Percentiles rank a stretch among this genome's conserved stretches.
Evolutionary conservation across 2,113 vertebrate genomes (phyloP).

Genomic region (Notechis scutatus): DNA sequence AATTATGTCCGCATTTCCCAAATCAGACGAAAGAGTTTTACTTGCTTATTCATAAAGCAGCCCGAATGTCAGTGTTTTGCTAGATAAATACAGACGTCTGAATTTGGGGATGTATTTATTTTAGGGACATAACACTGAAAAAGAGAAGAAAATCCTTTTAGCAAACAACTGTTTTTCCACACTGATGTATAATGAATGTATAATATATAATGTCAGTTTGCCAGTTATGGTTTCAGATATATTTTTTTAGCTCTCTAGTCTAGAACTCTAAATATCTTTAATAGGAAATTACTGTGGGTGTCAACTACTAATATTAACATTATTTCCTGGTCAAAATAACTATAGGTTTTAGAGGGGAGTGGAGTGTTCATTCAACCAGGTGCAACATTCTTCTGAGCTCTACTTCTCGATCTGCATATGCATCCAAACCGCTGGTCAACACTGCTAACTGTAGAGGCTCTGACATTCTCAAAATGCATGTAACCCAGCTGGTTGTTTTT

Average conservation of each 20-base stretch:
- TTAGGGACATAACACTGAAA: not conserved
- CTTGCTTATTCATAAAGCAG: not conserved
- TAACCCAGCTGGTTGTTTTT: not conserved
- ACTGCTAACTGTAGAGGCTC: not conserved
- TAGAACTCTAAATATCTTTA: not conserved
- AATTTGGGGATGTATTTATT: not conserved
- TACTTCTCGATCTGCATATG: not conserved
- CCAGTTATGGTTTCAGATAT: not conserved
- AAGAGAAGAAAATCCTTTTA: not conserved
- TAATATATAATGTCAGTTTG: not conserved
- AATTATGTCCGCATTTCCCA: slow-evolving; percentile 17
- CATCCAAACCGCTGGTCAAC: not conserved
- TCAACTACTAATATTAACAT: not conserved
- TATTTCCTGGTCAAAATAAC: not conserved
- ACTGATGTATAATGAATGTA: not conserved
- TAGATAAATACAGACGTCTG: not conserved
- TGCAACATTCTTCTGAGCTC: not conserved
- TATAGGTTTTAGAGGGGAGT: not conserved
- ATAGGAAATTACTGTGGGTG: not conserved
- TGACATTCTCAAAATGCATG: not conserved
- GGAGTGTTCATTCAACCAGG: not conserved
- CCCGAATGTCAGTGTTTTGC: not conserved
- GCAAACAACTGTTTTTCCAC: not conserved
- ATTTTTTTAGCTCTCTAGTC: not conserved
- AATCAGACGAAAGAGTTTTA: not conserved